These are phyloP conservation scores for Coleophora flavipennella DNA, from an alignment of 2,888 invertebrate genomes.

Conservation along the genomic window DNA sequence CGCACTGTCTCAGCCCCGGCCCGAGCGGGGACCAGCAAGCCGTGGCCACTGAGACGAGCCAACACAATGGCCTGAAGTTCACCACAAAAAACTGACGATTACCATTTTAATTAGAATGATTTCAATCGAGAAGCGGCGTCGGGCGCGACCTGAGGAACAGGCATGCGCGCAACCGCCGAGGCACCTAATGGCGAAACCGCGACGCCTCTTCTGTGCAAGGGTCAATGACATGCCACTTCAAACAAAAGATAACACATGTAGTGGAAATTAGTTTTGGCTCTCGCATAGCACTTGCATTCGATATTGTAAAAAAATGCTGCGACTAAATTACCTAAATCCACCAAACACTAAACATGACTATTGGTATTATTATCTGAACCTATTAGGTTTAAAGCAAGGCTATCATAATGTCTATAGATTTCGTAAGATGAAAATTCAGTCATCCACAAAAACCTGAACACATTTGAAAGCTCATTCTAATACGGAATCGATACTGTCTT, in stretches of 20 bases:
- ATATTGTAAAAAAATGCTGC: too few relatives aligned
- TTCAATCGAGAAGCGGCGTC: constrained; percentile 45
- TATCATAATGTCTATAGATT: too few relatives aligned
- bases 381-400: too few relatives aligned
- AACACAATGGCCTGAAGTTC: constrained; percentile 5
- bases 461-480: too few relatives aligned
- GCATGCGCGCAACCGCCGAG: constrained; percentile 59
- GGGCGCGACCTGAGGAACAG: constrained; percentile 59
- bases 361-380: too few relatives aligned
- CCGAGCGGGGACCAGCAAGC: constrained; percentile 8
- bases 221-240: constrained; percentile 53
- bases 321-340: too few relatives aligned
- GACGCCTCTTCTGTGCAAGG: constrained; percentile 46
- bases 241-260: constrained; percentile 34
- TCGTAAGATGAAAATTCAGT: too few relatives aligned
- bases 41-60: background rate
- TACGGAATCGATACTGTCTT: too few relatives aligned
- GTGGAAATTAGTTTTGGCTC: constrained; percentile 4
- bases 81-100: constrained; percentile 26
- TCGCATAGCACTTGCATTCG: too few relatives aligned
- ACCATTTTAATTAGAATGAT: constrained; percentile 57
- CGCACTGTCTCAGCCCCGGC: constrained; percentile 57
- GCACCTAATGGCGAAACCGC: constrained; percentile 49
- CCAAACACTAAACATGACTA: too few relatives aligned
- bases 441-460: too few relatives aligned